Evolutionary conservation across 2,797 vertebrate species (phyloP).

Genomic region (Clarias fuscus): DNA sequence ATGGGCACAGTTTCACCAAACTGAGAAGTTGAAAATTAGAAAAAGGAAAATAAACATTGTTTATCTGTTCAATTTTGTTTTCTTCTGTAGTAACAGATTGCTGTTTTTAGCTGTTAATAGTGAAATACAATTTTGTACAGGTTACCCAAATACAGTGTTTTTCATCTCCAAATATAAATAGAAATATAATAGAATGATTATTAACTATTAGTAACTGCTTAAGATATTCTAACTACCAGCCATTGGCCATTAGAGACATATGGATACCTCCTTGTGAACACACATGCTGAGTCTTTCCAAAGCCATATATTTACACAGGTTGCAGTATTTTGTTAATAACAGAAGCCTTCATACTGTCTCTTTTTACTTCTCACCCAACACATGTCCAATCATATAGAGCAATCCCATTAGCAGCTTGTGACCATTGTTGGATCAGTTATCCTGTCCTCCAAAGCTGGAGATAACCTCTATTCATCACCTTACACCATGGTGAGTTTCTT

Average conservation of each 20-base stretch:
- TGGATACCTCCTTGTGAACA: not conserved
- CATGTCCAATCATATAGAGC: not conserved
- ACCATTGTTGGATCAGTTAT: not conserved
- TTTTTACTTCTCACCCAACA: not conserved
- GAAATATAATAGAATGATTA: not conserved
- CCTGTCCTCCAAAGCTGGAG: not conserved
- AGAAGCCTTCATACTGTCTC: not conserved
- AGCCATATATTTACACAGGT: not conserved
- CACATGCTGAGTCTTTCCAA: not conserved
- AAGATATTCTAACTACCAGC: not conserved
- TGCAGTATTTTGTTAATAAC: not conserved
- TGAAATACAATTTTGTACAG: not conserved
- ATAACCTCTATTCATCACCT: not conserved
- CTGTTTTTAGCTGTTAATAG: not conserved
- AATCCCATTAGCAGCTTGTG: not conserved
- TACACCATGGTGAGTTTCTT: not conserved
- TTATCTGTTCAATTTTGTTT: not conserved
- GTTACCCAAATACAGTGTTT: not conserved
- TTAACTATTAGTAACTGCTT: not conserved
- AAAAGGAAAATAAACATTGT: not conserved
- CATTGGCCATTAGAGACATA: not conserved
- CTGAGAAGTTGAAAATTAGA: not conserved
- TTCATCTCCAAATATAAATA: not conserved
- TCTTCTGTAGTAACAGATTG: not conserved
- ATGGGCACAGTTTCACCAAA: not conserved